phyloP scores from a whole-genome alignment of 2,797 vertebrate genomes.

The Acanthurus tractus region DNA sequence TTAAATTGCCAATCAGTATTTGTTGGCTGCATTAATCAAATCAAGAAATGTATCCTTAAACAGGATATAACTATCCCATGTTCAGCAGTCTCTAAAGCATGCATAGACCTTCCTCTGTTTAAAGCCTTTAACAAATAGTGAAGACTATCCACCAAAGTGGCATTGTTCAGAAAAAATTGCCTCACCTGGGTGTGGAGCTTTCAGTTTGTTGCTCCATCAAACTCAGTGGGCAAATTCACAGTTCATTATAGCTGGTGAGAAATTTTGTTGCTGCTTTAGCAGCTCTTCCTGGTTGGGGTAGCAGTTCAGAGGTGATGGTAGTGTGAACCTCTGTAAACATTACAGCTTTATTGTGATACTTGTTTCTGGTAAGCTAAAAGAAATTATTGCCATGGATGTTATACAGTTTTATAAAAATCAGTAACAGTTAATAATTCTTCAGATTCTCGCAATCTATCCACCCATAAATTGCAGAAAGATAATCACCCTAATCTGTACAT shows the following conservation, averaged over 20 bases:
- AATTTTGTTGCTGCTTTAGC: conserved; percentile 14
- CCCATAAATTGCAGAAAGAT: background rate
- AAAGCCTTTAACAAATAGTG: background rate
- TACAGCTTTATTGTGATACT: conserved; percentile 17
- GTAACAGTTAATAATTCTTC: background rate
- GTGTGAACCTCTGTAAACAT: conserved; percentile 24
- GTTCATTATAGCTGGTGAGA: conserved; percentile 29
- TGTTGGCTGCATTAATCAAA: conserved; percentile 2
- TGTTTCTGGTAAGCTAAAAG: background rate
- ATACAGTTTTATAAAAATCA: background rate
- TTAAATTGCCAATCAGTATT: background rate
- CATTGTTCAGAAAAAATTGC: background rate
- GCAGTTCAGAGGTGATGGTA: conserved; percentile 39
- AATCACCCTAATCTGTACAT: background rate
- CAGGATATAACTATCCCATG: background rate
- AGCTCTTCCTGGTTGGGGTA: conserved; percentile 5
- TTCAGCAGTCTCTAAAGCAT: background rate
- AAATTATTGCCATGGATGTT: background rate
- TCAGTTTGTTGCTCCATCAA: background rate
- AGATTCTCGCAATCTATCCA: no score
- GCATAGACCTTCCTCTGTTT: background rate
- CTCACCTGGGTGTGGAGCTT: conserved; percentile 6
- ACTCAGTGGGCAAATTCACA: conserved; percentile 17
- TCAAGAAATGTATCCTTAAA: background rate
- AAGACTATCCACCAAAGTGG: background rate